These are phyloP conservation scores for Stenoptilia bipunctidactyla DNA, from an alignment of 2,888 invertebrate species.

Conservation along the genomic window DNA sequence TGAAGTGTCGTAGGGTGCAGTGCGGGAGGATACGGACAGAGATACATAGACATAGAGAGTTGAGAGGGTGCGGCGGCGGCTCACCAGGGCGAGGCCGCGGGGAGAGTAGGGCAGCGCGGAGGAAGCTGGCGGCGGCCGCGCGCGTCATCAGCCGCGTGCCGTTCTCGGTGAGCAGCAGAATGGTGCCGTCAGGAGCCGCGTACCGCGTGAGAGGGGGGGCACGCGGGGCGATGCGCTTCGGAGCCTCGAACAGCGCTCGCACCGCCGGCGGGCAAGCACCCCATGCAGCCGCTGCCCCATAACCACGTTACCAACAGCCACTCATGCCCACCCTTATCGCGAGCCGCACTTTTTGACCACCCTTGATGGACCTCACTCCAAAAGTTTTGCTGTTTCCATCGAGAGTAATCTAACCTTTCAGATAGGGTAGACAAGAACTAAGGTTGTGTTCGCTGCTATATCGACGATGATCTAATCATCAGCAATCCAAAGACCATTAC, in stretches of 20 bases:
- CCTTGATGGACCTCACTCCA: slow-evolving; percentile 36
- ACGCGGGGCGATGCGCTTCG: slow-evolving; percentile 48
- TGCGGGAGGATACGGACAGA: slow-evolving; percentile 63
- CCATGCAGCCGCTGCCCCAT: slow-evolving; percentile 65
- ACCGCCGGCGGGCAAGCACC: slow-evolving; percentile 64
- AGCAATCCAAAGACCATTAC: slow-evolving; percentile 42
- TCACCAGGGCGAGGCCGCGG: slow-evolving; percentile 68
- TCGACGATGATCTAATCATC: slow-evolving; percentile 31
- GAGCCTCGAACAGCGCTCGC: slow-evolving; percentile 66
- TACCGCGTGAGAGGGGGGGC: slow-evolving; percentile 71
- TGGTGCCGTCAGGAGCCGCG: slow-evolving; percentile 73
- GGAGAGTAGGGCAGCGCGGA: slow-evolving; percentile 67
- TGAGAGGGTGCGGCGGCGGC: slow-evolving; percentile 53
- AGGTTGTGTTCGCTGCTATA: slow-evolving; percentile 52
- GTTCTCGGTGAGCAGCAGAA: slow-evolving; percentile 75
- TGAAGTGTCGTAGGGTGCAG: slow-evolving; percentile 65
- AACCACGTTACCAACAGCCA: slow-evolving; percentile 50
- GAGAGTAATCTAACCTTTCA: slow-evolving; percentile 39
- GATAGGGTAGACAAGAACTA: slow-evolving; percentile 41
- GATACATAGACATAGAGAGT: slow-evolving; percentile 52
- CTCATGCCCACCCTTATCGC: slow-evolving; percentile 41
- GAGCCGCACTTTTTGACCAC: slow-evolving; percentile 47
- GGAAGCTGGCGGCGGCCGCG: slow-evolving; percentile 65
- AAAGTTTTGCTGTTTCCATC: slow-evolving; percentile 3
- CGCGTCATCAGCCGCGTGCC: slow-evolving; percentile 72